Conservation (phyloP, 2,797 vertebrate genomes). For the Alcedo atthis region DNA sequence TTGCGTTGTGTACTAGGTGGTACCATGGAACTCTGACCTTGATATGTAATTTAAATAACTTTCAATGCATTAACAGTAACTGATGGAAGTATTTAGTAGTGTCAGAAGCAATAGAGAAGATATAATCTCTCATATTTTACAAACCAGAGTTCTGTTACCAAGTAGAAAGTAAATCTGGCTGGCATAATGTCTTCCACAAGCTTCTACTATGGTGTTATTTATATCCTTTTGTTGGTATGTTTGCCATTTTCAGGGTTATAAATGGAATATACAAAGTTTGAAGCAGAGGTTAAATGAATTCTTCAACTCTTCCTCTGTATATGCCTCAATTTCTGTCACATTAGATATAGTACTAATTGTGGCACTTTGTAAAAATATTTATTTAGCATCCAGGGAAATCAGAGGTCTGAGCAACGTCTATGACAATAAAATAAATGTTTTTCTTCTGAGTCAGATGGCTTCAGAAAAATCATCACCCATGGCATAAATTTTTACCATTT, state of each 20-base stretch:
- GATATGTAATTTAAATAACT: not conserved
- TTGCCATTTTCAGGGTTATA: not conserved
- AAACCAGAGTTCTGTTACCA: not conserved
- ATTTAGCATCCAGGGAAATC: not conserved
- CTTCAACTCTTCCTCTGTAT: not conserved
- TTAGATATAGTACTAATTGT: not conserved
- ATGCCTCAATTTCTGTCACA: not conserved
- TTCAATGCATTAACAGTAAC: not conserved
- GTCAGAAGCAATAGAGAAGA: not conserved
- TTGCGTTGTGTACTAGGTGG: not conserved
- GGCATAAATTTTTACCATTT: not conserved
- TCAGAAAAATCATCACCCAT: not conserved
- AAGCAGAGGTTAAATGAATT: not conserved
- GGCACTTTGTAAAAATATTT: not conserved
- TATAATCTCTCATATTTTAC: not conserved
- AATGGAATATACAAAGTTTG: not conserved
- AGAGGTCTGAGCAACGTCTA: not conserved
- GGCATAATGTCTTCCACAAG: not conserved
- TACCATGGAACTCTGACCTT: not conserved
- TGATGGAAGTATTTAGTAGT: slow-evolving; percentile 7
- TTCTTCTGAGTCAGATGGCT: not conserved
- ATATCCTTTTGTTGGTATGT: not conserved
- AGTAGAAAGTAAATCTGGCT: not conserved
- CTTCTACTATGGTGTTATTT: not conserved
- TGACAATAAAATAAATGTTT: not conserved